Conservation (phyloP, 2,888 invertebrate species). For the Ryuthela nishihirai region DNA sequence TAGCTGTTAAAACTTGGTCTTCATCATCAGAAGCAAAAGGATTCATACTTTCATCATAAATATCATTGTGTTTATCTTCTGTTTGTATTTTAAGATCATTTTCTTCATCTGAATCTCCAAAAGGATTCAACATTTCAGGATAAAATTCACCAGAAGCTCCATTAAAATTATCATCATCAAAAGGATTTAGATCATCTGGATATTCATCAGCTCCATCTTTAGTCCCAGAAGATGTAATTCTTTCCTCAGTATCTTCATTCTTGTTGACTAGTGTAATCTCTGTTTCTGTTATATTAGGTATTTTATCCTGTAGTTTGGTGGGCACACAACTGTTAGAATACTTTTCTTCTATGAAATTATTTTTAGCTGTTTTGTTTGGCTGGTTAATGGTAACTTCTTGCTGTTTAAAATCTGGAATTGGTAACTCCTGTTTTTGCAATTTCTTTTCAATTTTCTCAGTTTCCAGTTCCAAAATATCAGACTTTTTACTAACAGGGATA, state of each 20-base stretch:
- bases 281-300: neutral
- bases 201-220: no score
- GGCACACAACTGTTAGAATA: no score
- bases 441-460: no score
- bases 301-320: neutral
- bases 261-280: neutral
- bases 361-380: no score
- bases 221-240: neutral
- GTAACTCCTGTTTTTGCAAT: no score
- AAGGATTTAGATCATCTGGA: constrained; percentile 79
- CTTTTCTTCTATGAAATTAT: no score
- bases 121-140: constrained; percentile 26
- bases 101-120: constrained; percentile 22
- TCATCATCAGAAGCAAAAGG: constrained; percentile 67
- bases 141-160: constrained; percentile 14
- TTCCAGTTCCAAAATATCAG: no score
- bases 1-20: constrained; percentile 54
- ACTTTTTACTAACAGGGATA: no score
- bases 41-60: constrained; percentile 55
- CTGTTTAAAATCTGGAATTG: no score
- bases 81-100: no score
- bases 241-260: neutral
- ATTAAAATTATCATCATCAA: constrained; percentile 52
- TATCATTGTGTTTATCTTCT: constrained; percentile 4
- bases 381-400: no score